phyloP scores from a whole-genome alignment of 2,113 vertebrate species.

The Suricata suricatta region DNA sequence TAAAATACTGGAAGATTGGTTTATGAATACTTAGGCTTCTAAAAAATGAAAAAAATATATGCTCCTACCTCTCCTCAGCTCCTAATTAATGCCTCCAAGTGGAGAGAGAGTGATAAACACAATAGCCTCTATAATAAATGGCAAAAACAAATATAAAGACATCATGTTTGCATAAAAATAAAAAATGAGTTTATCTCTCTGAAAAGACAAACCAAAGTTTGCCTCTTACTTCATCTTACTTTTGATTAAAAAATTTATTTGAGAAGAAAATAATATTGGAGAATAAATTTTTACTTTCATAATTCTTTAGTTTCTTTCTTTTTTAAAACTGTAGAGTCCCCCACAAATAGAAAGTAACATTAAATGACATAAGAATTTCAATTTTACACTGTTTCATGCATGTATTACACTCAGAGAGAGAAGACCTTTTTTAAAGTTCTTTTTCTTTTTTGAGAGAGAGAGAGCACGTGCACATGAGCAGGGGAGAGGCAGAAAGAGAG shows the following conservation, averaged over 20 bases:
- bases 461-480: no score
- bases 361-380: neutral
- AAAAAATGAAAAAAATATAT: slow-evolving; percentile 79
- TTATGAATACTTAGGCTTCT: slow-evolving; percentile 77
- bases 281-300: slow-evolving; percentile 30
- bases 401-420: neutral
- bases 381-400: slow-evolving; percentile 26
- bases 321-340: neutral
- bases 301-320: slow-evolving; percentile 64
- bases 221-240: slow-evolving; percentile 62
- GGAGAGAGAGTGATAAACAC: slow-evolving; percentile 65
- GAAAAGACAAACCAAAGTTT: slow-evolving; percentile 77
- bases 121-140: slow-evolving; percentile 60
- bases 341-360: slow-evolving; percentile 49
- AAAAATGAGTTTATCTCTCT: slow-evolving; percentile 71
- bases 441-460: no score
- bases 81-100: slow-evolving; percentile 72
- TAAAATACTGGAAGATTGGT: slow-evolving; percentile 77
- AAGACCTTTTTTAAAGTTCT: neutral
- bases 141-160: slow-evolving; percentile 77
- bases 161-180: slow-evolving; percentile 72
- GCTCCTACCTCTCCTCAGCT: slow-evolving; percentile 73
- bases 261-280: slow-evolving; percentile 2
- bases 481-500: no score
- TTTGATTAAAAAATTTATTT: slow-evolving; percentile 52